Evolutionary conservation across 2,888 invertebrate species (phyloP).

Genomic region (Rhagonycha fulva): DNA sequence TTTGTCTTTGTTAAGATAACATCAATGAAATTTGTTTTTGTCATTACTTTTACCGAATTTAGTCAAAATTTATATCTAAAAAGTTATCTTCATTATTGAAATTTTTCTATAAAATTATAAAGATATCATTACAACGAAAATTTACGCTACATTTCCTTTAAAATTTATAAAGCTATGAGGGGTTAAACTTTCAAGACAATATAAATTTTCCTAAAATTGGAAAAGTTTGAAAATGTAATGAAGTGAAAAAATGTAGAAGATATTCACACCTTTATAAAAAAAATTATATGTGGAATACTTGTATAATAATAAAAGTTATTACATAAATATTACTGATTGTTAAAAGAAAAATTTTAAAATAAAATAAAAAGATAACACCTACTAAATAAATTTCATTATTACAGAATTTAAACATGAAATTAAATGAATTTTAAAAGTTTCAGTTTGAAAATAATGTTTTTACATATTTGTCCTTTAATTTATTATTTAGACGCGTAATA

Average conservation of each 20-base stretch:
- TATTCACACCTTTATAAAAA: conserved; percentile 26
- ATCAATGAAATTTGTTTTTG: conserved; percentile 26
- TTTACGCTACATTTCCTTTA: conserved; percentile 44
- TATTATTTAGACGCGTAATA: conserved; percentile 12
- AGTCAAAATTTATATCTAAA: conserved; percentile 1
- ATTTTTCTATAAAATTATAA: conserved; percentile 26
- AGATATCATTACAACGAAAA: conserved; percentile 23
- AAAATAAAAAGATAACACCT: neutral
- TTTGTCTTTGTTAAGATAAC: conserved; percentile 26
- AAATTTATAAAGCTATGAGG: conserved; percentile 42
- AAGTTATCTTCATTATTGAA: conserved; percentile 10
- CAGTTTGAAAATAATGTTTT: conserved; percentile 1
- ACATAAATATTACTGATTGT: neutral
- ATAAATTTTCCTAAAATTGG: conserved; percentile 48
- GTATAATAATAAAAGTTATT: neutral
- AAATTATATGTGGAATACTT: neutral
- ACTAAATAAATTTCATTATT: neutral
- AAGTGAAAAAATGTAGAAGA: conserved; percentile 49
- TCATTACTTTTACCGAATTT: conserved; percentile 20
- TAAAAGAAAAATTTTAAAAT: neutral
- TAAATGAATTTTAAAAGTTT: conserved; percentile 1
- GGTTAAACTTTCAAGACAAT: conserved; percentile 40
- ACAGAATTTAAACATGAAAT: neutral
- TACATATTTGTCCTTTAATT: conserved; percentile 8
- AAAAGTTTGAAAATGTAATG: conserved; percentile 50